Base-by-base conservation (phyloP, 2,888 invertebrate genomes). In the Fabriciana adippe region DNA sequence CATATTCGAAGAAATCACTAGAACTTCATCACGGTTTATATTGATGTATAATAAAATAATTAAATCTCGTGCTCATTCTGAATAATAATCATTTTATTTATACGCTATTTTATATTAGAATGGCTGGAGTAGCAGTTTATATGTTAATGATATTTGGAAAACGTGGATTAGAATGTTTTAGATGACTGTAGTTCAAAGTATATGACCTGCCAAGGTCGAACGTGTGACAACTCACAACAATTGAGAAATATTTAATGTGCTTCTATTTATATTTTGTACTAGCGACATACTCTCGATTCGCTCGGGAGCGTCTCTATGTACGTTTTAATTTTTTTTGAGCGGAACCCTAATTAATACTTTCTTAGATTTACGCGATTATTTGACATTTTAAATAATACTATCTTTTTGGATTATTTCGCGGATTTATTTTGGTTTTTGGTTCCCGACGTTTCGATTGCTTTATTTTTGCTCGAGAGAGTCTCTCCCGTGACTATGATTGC, bases 71-170 rank as follows among this genome's bases (percentile, higher is more conserved):
- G 2, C 31, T 59, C 48, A 26, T 48, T 48, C 26, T n/a, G 26
- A 26, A 31, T 48, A 59, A 31, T 11, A 26, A 48, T 41, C 15
- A 59, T 59, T 18, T 47, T 57, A 57, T 57, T 21, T 48, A 26
- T 48, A 47, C n/a, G 26, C n/a, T 21, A 47, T 59, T 48, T 48
- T 41, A 41, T 59, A 26, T 47, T 13, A 26, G 59, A 59, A 6
- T 11, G 3, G 48, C 31, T 48, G 26, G 14, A 26, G 61, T 35
- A 35, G 61, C 61, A 61, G 61, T 61, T 61, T 51, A 18, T 61
- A 61, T 61, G 61, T 41, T 21, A 61, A 61, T 61, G 50, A 51
- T 41, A 61, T 61, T 61, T 51, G 35, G 61, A 53, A 61, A 61
- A 61, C 51, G 61, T 51, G 18, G 51, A 35, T 61, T 61, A 35